Evolutionary conservation across 1,140 invertebrate genomes (phyloP).

Genomic region (Scaptomyza montana): DNA sequence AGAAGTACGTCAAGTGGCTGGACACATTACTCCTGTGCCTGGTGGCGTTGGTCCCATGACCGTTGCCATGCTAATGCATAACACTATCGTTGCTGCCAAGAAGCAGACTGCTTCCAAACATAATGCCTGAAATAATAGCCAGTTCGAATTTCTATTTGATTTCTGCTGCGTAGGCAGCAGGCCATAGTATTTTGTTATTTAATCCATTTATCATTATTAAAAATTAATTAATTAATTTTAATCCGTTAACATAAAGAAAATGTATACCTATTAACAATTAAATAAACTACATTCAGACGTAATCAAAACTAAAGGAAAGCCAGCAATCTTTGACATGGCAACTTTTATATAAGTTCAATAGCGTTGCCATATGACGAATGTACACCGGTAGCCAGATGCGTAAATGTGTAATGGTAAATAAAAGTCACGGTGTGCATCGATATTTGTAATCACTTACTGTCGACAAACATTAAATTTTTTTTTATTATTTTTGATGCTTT

Average conservation of each 20-base stretch:
- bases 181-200: constrained; percentile 72
- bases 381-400: neutral
- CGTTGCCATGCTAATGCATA: constrained; percentile 94
- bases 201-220: constrained; percentile 29
- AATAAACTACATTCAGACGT: constrained; percentile 14
- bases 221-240: constrained; percentile 5
- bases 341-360: neutral
- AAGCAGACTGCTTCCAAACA: constrained; percentile 52
- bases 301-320: neutral
- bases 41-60: constrained; percentile 96
- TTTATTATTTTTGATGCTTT: too few species aligned
- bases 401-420: neutral
- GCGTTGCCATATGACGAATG: constrained; percentile 18
- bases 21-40: constrained; percentile 93
- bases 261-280: constrained; percentile 21
- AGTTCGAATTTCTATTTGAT: constrained; percentile 15
- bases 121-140: constrained; percentile 1
- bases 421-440: too few species aligned
- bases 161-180: constrained; percentile 4
- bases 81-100: constrained; percentile 90
- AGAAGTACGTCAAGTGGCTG: constrained; percentile 90
- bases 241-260: constrained; percentile 11
- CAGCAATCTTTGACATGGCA: neutral
- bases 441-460: too few species aligned
- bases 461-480: too few species aligned